Base-by-base conservation (phyloP, 1,140 invertebrate genomes). In the Panagrolaimus sp. region DNA sequence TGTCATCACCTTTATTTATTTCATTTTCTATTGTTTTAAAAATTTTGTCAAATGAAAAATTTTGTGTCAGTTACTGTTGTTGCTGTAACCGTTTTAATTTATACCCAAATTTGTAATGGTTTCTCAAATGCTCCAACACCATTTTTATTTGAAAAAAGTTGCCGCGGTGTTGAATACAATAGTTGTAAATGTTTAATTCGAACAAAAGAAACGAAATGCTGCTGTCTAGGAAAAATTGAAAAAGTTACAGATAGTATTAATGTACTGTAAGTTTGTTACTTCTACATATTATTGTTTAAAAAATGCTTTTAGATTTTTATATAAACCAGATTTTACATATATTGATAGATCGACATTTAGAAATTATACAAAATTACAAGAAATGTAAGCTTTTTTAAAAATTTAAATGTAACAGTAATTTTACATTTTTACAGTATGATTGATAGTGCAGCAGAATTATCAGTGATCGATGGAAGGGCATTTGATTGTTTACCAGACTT, bases 371-470 rank as follows among this genome's bases (percentile, higher is more conserved):
- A 47, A 25, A 11, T 25, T 73, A 7, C 74, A 73, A 44, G 45
- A 76, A 63, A 20, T 73, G 71, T 73, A 62, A 53, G 66, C 67
- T 8, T 13, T 20, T 62, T 51, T n/a, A n/a, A 16, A 31, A 25
- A 20, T 2, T 14, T 38, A n/a, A n/a, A n/a, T n/a, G n/a, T n/a
- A n/a, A 62, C 62, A 31, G 20, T 25, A 25, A 43, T 46, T 8
- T 14, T 14, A 9, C n/a, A 9, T 63, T 20, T n/a, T 68, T 68
- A 47, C 63, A 69, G 67, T 8, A 27, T 67, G n/a, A 64, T 75
- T 44, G 65, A 78, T 45, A 42, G 5, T 27, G 61, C 75, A 4
- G 16, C 71, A 16, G 16, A 78, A 13, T 48, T 75, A n/a, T 42
- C 51, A 43, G 43, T 42, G 14, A 65, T 75, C 11, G 74, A 75